phyloP scores from a whole-genome alignment of 2,797 vertebrate species.

The Melanotaenia trifasciata region DNA sequence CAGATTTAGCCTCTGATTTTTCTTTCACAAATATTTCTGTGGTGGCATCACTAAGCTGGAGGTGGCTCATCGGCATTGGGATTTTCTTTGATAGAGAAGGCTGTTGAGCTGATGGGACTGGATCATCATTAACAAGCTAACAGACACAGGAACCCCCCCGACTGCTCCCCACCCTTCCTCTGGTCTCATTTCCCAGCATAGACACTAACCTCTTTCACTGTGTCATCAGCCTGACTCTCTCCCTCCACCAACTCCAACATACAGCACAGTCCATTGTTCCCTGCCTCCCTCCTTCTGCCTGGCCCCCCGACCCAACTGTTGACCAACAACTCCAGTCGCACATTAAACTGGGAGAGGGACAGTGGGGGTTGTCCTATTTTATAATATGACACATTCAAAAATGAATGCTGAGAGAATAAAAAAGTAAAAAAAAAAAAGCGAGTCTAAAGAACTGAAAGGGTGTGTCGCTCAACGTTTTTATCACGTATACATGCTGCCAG shows the following conservation, averaged over 20 bases:
- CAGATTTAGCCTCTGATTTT: neutral
- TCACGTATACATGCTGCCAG: neutral
- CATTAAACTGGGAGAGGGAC: slow-evolving; percentile 51
- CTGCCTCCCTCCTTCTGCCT: slow-evolving; percentile 82
- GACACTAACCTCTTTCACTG: slow-evolving; percentile 81
- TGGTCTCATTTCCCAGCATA: slow-evolving; percentile 81
- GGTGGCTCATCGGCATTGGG: slow-evolving; percentile 38
- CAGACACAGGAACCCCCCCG: slow-evolving; percentile 69
- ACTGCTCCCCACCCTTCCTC: slow-evolving; percentile 34
- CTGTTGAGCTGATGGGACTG: slow-evolving; percentile 79
- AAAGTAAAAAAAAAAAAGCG: slow-evolving; percentile 3
- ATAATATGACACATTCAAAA: slow-evolving; percentile 62
- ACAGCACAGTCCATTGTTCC: slow-evolving; percentile 77
- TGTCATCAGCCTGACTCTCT: slow-evolving; percentile 75
- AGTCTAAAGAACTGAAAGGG: neutral
- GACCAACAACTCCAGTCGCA: slow-evolving; percentile 80
- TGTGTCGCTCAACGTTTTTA: neutral
- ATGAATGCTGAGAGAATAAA: slow-evolving; percentile 21
- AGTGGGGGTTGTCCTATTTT: slow-evolving; percentile 64
- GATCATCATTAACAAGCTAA: slow-evolving; percentile 80
- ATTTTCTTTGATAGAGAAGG: slow-evolving; percentile 64
- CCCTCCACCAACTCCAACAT: slow-evolving; percentile 60
- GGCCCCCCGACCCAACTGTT: slow-evolving; percentile 83
- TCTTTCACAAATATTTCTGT: neutral
- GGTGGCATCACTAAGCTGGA: slow-evolving; percentile 18